Evolutionary conservation across 2,888 invertebrate species (phyloP).

Genomic region (Epiblema foenella): DNA sequence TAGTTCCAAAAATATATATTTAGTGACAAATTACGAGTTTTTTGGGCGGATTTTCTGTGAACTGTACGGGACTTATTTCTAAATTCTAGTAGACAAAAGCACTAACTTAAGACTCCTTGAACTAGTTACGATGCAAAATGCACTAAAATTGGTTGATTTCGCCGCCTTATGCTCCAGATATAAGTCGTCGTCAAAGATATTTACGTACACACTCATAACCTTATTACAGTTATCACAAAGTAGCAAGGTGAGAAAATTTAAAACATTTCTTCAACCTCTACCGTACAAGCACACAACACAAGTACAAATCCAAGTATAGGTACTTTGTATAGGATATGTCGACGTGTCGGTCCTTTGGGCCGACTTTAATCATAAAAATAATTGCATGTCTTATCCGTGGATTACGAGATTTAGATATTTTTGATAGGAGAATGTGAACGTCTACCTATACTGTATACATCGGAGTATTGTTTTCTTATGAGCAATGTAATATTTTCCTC

Average conservation of each 20-base stretch:
- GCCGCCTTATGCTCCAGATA: neutral
- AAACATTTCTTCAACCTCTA: neutral
- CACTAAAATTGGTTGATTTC: no score
- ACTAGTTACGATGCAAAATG: no score
- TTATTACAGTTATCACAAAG: neutral
- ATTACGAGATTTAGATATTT: conserved; percentile 21
- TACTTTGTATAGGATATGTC: neutral
- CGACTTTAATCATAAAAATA: conserved; percentile 3
- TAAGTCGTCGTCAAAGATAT: neutral
- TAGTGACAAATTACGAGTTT: no score
- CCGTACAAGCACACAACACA: neutral
- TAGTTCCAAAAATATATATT: no score
- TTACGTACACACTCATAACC: no score
- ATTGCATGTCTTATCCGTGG: conserved; percentile 11
- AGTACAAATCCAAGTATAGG: neutral
- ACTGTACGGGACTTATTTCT: no score
- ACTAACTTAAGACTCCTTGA: no score
- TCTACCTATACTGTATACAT: no score
- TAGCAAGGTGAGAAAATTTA: neutral
- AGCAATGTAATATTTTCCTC: no score
- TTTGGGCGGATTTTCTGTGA: no score
- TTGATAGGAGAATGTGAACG: conserved; percentile 5
- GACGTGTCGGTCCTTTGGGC: neutral
- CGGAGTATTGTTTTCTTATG: no score
- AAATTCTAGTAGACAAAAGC: no score